Percentiles rank a stretch among this genome's conserved stretches.
Conservation (phyloP, 2,888 invertebrate genomes). For the Drosophila mettleri region DNA sequence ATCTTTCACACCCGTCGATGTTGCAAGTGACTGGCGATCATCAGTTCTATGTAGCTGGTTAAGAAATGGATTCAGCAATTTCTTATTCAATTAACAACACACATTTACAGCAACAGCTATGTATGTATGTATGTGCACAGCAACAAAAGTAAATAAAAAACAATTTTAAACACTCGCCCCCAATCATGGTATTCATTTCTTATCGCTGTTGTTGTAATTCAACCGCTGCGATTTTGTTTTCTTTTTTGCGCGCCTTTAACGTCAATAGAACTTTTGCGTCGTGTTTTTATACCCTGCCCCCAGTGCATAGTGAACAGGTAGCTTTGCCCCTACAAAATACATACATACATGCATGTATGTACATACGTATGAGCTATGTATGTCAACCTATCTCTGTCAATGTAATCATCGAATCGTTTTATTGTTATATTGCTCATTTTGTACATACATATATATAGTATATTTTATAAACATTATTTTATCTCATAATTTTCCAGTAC, state of each 20-base stretch:
- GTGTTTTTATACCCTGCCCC: conserved; percentile 30
- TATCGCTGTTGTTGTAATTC: conserved; percentile 17
- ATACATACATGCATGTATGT: too few species aligned
- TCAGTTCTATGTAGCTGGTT: conserved; percentile 19
- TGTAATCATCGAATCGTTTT: neutral
- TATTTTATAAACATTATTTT: neutral
- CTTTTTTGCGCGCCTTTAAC: conserved; percentile 21
- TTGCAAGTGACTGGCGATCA: conserved; percentile 12
- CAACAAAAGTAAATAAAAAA: neutral
- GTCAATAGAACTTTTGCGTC: conserved; percentile 58
- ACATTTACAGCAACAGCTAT: conserved; percentile 26
- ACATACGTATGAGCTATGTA: neutral
- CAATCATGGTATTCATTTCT: conserved; percentile 18
- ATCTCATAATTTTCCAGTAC: neutral
- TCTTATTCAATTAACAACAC: conserved; percentile 42
- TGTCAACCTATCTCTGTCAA: neutral
- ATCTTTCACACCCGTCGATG: neutral
- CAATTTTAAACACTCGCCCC: conserved; percentile 14
- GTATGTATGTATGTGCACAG: conserved; percentile 1
- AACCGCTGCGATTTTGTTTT: conserved; percentile 7
- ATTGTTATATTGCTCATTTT: neutral
- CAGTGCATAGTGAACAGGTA: neutral
- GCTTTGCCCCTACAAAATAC: neutral
- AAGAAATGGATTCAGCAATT: conserved; percentile 37
- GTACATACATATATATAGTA: too few species aligned